phyloP scores from a whole-genome alignment of 2,888 invertebrate genomes.

The Rhingia rostrata region DNA sequence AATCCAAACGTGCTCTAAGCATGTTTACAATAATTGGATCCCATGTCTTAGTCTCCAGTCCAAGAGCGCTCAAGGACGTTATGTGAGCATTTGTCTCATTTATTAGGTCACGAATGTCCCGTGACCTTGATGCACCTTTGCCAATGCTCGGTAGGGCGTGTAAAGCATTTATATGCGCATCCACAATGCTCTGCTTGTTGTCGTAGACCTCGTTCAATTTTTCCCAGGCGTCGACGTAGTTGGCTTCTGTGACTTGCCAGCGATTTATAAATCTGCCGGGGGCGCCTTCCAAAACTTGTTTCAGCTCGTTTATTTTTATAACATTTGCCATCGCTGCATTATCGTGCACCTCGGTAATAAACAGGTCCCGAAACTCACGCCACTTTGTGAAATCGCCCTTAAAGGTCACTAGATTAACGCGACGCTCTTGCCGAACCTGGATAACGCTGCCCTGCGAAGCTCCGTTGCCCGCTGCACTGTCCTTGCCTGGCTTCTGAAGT shows the following conservation, averaged over 20 bases:
- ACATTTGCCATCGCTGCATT: constrained; percentile 12
- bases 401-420: neutral
- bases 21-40: constrained; percentile 1
- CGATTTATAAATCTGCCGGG: constrained; percentile 10
- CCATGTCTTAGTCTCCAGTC: neutral
- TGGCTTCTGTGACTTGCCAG: constrained; percentile 27
- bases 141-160: constrained; percentile 13
- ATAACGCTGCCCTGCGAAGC: constrained; percentile 5
- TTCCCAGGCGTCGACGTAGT: constrained; percentile 6
- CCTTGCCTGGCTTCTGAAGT: neutral
- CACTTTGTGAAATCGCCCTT: constrained; percentile 22
- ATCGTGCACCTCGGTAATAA: constrained; percentile 18
- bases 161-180: constrained; percentile 15
- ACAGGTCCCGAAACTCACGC: constrained; percentile 21
- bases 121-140: neutral
- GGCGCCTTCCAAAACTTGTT: neutral
- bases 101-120: constrained; percentile 73
- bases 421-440: constrained; percentile 24
- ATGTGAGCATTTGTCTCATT: constrained; percentile 6
- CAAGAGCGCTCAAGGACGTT: no score
- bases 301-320: constrained; percentile 6
- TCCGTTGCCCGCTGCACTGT: neutral
- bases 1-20: constrained; percentile 1
- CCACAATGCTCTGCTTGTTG: constrained; percentile 21
- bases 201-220: constrained; percentile 20